phyloP scores from a whole-genome alignment of 2,888 invertebrate genomes.

The Lobophora halterata region DNA sequence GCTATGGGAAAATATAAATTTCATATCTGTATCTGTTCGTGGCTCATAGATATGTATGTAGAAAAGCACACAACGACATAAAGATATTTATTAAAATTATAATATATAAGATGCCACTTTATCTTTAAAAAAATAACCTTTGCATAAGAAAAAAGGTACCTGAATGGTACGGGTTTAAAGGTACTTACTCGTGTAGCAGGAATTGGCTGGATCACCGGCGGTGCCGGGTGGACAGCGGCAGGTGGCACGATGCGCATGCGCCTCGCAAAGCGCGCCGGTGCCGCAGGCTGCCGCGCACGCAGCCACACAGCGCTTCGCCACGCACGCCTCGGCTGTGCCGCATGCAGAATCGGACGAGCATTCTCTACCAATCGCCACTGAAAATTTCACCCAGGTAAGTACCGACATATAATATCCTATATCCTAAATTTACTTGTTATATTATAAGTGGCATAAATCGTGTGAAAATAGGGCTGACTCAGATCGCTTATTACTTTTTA shows the following conservation, averaged over 20 bases:
- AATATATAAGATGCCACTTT: too few relatives aligned
- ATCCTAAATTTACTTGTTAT: too few relatives aligned
- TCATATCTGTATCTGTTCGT: neutral
- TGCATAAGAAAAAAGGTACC: too few relatives aligned
- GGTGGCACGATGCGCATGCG: slow-evolving; percentile 88
- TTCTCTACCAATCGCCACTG: slow-evolving; percentile 78
- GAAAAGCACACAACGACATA: too few relatives aligned
- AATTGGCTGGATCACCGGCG: slow-evolving; percentile 92
- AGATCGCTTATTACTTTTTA: too few relatives aligned
- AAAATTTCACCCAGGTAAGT: slow-evolving; percentile 7
- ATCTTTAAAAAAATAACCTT: too few relatives aligned
- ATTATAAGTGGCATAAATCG: too few relatives aligned
- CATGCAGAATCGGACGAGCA: slow-evolving; percentile 89
- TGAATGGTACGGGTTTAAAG: too few relatives aligned
- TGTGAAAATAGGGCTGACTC: too few relatives aligned
- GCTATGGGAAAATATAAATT: slow-evolving; percentile 78
- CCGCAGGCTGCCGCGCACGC: slow-evolving; percentile 93
- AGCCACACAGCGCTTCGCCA: slow-evolving; percentile 88
- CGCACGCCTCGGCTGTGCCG: slow-evolving; percentile 88
- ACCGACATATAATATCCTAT: too few relatives aligned
- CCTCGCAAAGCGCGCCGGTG: slow-evolving; percentile 88
- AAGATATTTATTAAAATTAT: too few relatives aligned
- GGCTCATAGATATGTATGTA: too few relatives aligned
- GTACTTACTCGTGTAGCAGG: slow-evolving; percentile 92
- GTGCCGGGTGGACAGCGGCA: slow-evolving; percentile 92